Evolutionary conservation across 2,888 invertebrate genomes (phyloP), one percentile per base, ranked within the genome.

Genomic region (Euproctis similis): DNA sequence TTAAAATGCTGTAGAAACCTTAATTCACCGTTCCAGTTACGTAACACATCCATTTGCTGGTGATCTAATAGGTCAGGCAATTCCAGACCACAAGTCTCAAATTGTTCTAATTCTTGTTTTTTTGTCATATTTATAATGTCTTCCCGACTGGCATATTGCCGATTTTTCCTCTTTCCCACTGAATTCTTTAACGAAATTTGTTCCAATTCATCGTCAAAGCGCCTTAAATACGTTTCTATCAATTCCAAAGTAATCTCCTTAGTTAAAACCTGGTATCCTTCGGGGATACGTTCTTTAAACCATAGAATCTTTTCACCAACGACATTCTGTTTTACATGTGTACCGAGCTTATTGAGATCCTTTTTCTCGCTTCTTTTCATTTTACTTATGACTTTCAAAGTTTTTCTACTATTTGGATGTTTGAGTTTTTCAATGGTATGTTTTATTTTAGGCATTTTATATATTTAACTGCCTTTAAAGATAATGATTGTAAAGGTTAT

Each of bases 341-440:
- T 88, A 0, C 87, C 87, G 19, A 89, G 60, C 68, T 91, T 91
- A 9, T 76, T 77, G 51, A 88, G 88, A 30, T 88, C 86, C 52
- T 88, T 87, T 39, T 85, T 85, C 28, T 82, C 81, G 36, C 75
- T 87, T 87, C 86, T 91, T 42, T 89, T 89, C 4, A 89, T 80
- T 69, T 92, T 89, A 61, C 90, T 92, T 2, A 88, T 87, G 10
- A 94, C 67, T 5, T 91, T 90, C 39, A 88, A 84, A 0, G 93
- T 92, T 78, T 93, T 94, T 42, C 95, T 87, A 53, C 95, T 95
- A 66, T 94, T 94, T 1, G 95, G 95, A 75, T 95, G 95, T 57
- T 91, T 91, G 29, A 89, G 82, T 65, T 88, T 88, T 19, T 80
- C 78, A 19, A 82, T 48, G 36, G 54, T 70, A 22, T 60, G 67